A percentile compares a stretch with the other conserved stretches of the same genome.
Conservation (phyloP, 2,113 vertebrate genomes). For the Limanda limanda region DNA sequence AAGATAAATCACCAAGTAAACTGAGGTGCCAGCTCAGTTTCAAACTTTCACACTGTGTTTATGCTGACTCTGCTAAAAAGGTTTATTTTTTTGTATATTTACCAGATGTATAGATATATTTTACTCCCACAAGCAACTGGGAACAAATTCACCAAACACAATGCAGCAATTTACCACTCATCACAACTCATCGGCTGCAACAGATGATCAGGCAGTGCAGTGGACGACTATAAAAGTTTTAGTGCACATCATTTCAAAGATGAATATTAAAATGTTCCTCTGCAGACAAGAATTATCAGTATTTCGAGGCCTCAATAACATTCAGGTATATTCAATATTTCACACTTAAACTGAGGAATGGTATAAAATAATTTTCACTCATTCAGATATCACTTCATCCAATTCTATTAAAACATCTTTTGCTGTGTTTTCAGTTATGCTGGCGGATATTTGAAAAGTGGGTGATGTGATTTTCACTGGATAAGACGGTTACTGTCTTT, state of each 20-base stretch:
- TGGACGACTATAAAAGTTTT: constrained; percentile 38
- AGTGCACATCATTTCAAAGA: constrained; percentile 37
- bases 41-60: not conserved
- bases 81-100: not conserved
- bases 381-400: not conserved
- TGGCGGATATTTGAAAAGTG: not conserved
- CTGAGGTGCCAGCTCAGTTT: not conserved
- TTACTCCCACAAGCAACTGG: not conserved
- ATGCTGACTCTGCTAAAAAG: not conserved
- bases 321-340: constrained; percentile 56
- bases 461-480: not conserved
- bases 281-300: constrained; percentile 51
- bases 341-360: constrained; percentile 17
- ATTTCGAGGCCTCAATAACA: constrained; percentile 44
- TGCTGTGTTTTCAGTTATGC: not conserved
- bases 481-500: not conserved
- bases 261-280: constrained; percentile 43
- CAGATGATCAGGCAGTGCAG: constrained; percentile 16
- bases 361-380: not conserved
- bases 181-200: constrained; percentile 22
- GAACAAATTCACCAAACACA: constrained; percentile 1
- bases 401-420: not conserved
- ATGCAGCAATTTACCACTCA: not conserved
- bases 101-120: not conserved
- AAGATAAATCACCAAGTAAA: not conserved